Evolutionary conservation across 1,140 invertebrate species (phyloP).

Genomic region (Ridgeia piscesae): DNA sequence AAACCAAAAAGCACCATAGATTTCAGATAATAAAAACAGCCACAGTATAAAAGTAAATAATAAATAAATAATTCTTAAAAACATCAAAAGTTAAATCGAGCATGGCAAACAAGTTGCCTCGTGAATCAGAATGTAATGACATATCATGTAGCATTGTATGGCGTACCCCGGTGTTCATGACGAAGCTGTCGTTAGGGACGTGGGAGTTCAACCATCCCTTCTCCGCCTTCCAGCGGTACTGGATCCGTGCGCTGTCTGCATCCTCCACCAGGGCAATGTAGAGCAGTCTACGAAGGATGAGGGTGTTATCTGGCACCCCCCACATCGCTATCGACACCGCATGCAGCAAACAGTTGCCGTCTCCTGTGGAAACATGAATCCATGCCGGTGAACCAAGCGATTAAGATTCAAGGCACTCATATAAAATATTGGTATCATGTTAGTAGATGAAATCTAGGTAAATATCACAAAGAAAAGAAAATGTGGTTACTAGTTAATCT

Average conservation of each 20-base stretch:
- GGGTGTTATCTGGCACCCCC: conserved; percentile 79
- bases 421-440: too few relatives aligned
- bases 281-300: conserved; percentile 76
- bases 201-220: conserved; percentile 1
- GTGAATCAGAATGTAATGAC: not conserved
- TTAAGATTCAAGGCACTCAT: conserved; percentile 23
- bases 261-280: conserved; percentile 67
- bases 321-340: conserved; percentile 75
- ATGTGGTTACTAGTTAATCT: not conserved
- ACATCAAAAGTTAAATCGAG: too few relatives aligned
- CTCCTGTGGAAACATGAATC: conserved; percentile 66
- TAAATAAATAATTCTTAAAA: too few relatives aligned
- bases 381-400: conserved; percentile 60
- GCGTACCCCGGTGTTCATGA: not conserved
- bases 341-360: conserved; percentile 87
- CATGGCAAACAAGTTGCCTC: too few relatives aligned
- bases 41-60: too few relatives aligned
- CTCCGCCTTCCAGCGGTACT: conserved; percentile 23
- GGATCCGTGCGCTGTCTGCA: not conserved
- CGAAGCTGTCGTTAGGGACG: conserved; percentile 9
- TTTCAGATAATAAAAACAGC: too few relatives aligned
- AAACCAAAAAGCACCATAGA: too few relatives aligned
- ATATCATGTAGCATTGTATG: not conserved
- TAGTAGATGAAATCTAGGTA: too few relatives aligned
- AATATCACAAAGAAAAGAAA: not conserved